Base-by-base conservation (phyloP, 1,140 invertebrate genomes). In the Apis cerana region DNA sequence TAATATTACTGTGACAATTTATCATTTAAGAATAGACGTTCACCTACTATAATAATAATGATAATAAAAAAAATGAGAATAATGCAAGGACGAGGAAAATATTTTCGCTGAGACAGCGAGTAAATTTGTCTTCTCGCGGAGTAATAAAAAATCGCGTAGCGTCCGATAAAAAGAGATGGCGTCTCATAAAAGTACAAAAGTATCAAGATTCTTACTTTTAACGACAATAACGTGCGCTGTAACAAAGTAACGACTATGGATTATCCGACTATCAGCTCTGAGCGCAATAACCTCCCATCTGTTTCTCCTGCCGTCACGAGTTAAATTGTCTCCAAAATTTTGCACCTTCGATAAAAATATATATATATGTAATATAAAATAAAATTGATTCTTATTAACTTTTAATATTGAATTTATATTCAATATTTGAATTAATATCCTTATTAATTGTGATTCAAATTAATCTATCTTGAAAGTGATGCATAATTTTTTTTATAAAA, bases 261-360 rank as follows among this genome's bases (percentile, higher is more conserved):
- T 83, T 83, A 83, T 83, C 78, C 68, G 82, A 83, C 80, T 83
- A 83, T 83, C 78, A 64, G 80, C 72, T 56, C 23, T 59, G 54
- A 72, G 67, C 69, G 76, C 69, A 80, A 71, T 83, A 79, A 71
- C 75, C 67, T 50, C 68, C 80, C 68, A 80, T 80, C 68, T 72
- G 76, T 72, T 83, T 83, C 76, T 67, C 15, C 54, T 43, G 48
- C 23, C 7, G 8, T 12, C 50, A n/a, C 54, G 43, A 52, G 54
- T 72, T 64, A 68, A 69, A 72, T 58, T 33, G 70, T 82, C 80
- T 61, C 64, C 19, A 61, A 58, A 21, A 76, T 76, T 76, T 62
- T 21, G 13, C 23, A 13, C 7, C 1, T 62, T 27, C 33, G 3
- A 43, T 33, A 33, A 2, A 33, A 2, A 33, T 3, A 33, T 33